Base-by-base conservation (phyloP, 2,888 invertebrate genomes). In the Cryptophagus acutangulus region DNA sequence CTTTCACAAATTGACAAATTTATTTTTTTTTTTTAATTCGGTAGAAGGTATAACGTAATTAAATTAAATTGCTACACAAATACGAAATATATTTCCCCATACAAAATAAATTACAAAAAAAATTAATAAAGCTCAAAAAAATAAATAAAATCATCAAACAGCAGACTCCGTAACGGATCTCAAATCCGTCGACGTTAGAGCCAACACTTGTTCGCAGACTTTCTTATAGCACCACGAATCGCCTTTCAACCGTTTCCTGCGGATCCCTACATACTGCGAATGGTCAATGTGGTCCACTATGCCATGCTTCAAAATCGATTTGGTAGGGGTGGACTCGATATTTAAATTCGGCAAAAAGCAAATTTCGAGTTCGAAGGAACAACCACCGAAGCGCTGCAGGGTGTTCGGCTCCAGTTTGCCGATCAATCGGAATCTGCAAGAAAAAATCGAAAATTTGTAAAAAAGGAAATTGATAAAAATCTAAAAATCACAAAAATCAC, bases 161-260 rank as follows among this genome's bases (percentile, higher is more conserved):
- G 58, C 40, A 4, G 64, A 65, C 45, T 63, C 64, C 16, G 55
- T 38, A 10, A 47, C 31, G 30, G 41, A 34, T 36, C 52, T 55
- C 24, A 64, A 55, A 18, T 61, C 64, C 3, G 57, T 59, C 6
- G 71, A 69, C 30, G 77, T 74, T 39, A 79, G 62, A 3, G 77
- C 74, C 16, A 80, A 63, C 16, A 87, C 77, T 62, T 85, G 79
- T 65, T 87, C 85, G 62, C 85, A 85, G 18, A 86, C 78, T 49
- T 76, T 78, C 64, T 87, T 87, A 68, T 88, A 88, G 49, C 82
- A 78, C 84, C 87, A 87, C 1, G 82, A 79, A 61, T 87, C 84
- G 1, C 87, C 87, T 60, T 80, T 82, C 29, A 87, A 74, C 20
- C 87, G 71, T 61, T 86, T 87, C 40, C 87, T 72, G 38, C 80